Base-by-base conservation (phyloP, 2,888 invertebrate species). In the Malthinus flaveolus region DNA sequence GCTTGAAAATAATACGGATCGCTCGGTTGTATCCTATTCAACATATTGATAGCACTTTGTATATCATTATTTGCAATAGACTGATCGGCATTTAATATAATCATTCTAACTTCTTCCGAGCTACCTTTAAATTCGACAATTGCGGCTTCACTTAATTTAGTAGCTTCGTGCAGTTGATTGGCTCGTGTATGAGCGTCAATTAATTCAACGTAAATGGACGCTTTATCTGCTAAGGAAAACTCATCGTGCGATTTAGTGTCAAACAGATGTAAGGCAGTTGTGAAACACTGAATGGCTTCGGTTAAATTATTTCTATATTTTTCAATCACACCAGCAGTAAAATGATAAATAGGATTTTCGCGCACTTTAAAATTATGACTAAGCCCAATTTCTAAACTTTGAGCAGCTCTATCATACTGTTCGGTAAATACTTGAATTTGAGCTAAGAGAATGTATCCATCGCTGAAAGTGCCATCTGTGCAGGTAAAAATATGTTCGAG, bases 291-390 rank as follows among this genome's bases (percentile, higher is more conserved):
- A 42, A 93, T 83, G 0, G 91, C 87, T 50, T 89, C 89, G 34
- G 87, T 84, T 3, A 85, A 78, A 68, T 91, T 86, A 11, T 87
- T 86, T 51, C 85, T 84, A 67, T 87, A 85, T 73, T 91, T 94
- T 64, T 91, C 85, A 47, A 97, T 88, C 23, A 92, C 82, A 0
- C 95, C 96, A 65, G 87, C 86, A 1, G 96, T 85, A 61, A 95
- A 84, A 79, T 96, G 93, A 74, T 94, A 98, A 74, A 95, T 82
- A 0, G 96, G 93, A 77, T 92, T 90, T 59, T 97, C 95, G 64
- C 96, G 82, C 0, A 97, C 89, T 78, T 92, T 89, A 74, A 98
- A 97, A 77, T 97, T 93, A 72, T 92, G 91, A 72, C 95, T 95
- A 9, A 97, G 80, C 55, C 93, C 95, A 64, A 91, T 85, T 79